phyloP scores from a whole-genome alignment of 2,113 vertebrate species.

The Alces alces region DNA sequence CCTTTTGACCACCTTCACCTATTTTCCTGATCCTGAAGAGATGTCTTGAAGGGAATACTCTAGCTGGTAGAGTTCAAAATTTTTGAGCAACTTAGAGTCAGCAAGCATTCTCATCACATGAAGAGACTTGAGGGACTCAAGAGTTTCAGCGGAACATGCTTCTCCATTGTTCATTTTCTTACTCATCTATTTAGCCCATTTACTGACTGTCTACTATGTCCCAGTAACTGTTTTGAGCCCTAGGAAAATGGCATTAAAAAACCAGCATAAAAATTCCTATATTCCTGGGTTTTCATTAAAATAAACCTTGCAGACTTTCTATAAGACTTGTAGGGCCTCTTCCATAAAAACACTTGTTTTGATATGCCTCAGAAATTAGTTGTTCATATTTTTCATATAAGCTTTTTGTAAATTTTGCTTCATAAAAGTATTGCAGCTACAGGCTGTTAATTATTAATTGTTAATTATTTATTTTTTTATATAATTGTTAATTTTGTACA shows the following conservation, averaged over 20 bases:
- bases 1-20: neutral
- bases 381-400: conserved; percentile 10
- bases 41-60: neutral
- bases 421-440: neutral
- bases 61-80: neutral
- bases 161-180: neutral
- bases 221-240: neutral
- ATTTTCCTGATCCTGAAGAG: neutral
- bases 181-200: neutral
- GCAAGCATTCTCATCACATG: neutral
- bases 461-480: neutral
- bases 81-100: neutral
- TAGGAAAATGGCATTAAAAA: neutral
- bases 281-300: neutral
- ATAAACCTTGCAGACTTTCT: neutral
- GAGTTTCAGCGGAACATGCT: neutral
- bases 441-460: neutral
- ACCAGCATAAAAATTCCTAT: neutral
- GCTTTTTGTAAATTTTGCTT: neutral
- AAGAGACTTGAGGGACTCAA: neutral
- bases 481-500: too few relatives aligned
- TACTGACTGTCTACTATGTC: neutral
- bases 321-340: neutral
- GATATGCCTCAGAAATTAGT: neutral
- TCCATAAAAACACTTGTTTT: neutral